These are phyloP conservation scores for Neelides sp. DNA, from an alignment of 1,140 invertebrate species.

Conservation along the genomic window DNA sequence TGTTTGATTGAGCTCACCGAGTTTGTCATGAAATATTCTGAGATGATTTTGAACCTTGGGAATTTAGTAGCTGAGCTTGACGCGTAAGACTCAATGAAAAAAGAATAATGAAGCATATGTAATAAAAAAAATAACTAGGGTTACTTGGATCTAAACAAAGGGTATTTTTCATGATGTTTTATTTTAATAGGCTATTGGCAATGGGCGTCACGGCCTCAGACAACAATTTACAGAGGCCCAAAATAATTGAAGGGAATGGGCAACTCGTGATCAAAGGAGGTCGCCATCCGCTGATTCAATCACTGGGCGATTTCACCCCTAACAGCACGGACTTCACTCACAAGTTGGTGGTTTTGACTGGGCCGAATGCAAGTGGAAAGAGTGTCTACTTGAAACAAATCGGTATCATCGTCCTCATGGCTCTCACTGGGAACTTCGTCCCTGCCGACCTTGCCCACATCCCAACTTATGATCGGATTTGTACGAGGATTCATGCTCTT, in stretches of 20 bases:
- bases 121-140: too few species aligned
- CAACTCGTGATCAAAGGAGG: conserved; percentile 54
- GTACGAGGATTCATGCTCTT: conserved; percentile 56
- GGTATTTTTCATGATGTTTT: too few species aligned
- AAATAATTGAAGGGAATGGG: conserved; percentile 43
- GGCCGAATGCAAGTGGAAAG: conserved; percentile 84
- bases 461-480: conserved; percentile 50
- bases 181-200: conserved; percentile 63
- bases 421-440: conserved; percentile 77
- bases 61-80: conserved; percentile 56
- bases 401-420: conserved; percentile 62
- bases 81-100: conserved; percentile 47
- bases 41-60: conserved; percentile 47
- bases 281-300: conserved; percentile 63
- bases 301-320: conserved; percentile 53
- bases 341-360: conserved; percentile 63
- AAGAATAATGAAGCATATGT: too few species aligned
- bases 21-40: conserved; percentile 48
- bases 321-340: conserved; percentile 53
- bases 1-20: conserved; percentile 57
- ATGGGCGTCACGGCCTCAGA: conserved; percentile 56
- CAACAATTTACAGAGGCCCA: conserved; percentile 56
- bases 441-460: conserved; percentile 62
- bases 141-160: too few species aligned
- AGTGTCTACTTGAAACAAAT: conserved; percentile 79